Conservation (phyloP, 2,797 vertebrate species). For the Hypotaenidia okinawae region DNA sequence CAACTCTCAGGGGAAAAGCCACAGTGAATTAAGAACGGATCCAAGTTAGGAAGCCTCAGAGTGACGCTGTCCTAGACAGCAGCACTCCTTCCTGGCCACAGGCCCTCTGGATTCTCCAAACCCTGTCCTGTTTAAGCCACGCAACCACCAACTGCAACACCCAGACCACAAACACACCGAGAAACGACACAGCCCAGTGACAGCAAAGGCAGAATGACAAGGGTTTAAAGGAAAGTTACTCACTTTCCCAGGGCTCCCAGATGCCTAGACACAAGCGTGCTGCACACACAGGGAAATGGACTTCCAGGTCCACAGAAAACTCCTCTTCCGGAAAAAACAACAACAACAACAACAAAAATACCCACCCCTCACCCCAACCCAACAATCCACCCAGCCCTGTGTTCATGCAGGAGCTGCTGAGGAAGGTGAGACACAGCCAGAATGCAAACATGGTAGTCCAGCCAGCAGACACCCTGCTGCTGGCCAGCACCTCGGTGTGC, state of each 20-base stretch:
- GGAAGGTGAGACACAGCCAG: conserved; percentile 37
- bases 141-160: not conserved
- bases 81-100: not conserved
- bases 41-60: not conserved
- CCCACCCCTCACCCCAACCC: too few relatives aligned
- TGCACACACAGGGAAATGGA: not conserved
- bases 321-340: not conserved
- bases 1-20: not conserved
- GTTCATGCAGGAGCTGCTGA: conserved; percentile 1
- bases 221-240: not conserved
- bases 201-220: not conserved
- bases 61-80: not conserved
- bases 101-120: not conserved
- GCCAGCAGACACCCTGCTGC: not conserved
- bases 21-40: not conserved
- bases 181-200: fast-evolving
- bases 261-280: not conserved
- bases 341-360: not conserved
- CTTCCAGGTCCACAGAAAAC: conserved; percentile 25
- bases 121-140: not conserved
- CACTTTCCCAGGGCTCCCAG: not conserved
- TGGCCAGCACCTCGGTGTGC: not conserved
- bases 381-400: not conserved
- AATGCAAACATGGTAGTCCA: conserved; percentile 12
- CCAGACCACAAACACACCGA: not conserved